Base-by-base conservation (phyloP, 2,888 invertebrate genomes). In the Orgyia antiqua region DNA sequence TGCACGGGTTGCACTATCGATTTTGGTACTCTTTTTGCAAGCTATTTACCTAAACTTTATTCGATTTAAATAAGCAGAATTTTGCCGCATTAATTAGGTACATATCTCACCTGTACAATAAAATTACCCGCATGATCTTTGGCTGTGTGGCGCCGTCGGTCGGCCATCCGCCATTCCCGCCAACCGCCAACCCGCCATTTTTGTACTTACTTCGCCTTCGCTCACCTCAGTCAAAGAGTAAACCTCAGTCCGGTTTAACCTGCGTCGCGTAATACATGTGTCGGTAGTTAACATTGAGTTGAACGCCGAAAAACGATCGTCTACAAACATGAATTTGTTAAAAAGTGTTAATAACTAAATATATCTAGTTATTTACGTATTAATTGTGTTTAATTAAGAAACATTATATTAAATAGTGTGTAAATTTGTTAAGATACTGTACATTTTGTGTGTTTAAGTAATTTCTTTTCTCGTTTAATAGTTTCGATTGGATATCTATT, bases 241-340 rank as follows among this genome's bases (percentile, higher is more conserved):
- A n/a, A n/a, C n/a, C 49, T 60, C 72, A 80, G 80, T 82, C 75
- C 71, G 69, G 76, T 72, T 75, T 68, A 43, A 64, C 48, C 45
- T 58, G 58, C 45, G 52, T 34, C 11, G 49, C 23, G 55, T 4
- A 37, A n/a, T n/a, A 51, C 29, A 57, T 65, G 79, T 67, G 43
- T 56, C 32, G 43, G 37, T 34, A 49, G 18, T 15, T 15, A 15
- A 4, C 15, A 15, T 6, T 6, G 6, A n/a, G n/a, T n/a, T 47
- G 31, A 31, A 45, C 44, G 44, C 39, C 48, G 37, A 57, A 23
- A 51, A 46, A 60, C 62, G 66, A 68, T 71, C 74, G 73, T 61
- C 54, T 62, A 39, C 49, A 57, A 62, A 61, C 55, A 69, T 59
- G 58, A 54, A 55, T 51, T 51, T 46, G 50, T 56, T 59, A 45